These are phyloP conservation scores for Columbina picui DNA, from an alignment of 2,113 vertebrate species.

Conservation along the genomic window DNA sequence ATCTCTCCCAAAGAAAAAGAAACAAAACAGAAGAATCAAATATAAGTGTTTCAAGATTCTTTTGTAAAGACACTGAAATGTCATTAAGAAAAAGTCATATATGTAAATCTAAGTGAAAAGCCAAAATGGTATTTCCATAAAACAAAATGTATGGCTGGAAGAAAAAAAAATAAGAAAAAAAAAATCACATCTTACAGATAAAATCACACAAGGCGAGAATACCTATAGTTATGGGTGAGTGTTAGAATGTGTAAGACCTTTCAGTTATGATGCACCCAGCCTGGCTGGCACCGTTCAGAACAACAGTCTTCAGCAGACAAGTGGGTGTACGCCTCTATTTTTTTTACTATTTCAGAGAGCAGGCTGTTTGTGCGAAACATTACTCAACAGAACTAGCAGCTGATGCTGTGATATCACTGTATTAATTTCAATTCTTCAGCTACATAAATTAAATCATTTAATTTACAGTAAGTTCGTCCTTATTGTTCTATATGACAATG, in stretches of 20 bases:
- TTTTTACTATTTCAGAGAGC: conserved; percentile 8
- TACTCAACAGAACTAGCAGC: background rate
- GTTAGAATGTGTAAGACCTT: background rate
- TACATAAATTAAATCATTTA: background rate
- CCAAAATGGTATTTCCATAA: background rate
- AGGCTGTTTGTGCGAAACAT: background rate
- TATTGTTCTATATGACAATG: background rate
- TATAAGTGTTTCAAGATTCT: background rate
- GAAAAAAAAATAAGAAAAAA: background rate
- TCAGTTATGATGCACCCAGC: background rate
- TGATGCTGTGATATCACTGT: background rate
- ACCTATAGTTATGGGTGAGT: rapidly evolving
- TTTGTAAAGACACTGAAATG: background rate
- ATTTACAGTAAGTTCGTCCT: background rate
- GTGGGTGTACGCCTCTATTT: background rate
- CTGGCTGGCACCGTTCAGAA: background rate
- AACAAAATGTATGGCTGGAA: background rate
- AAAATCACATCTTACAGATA: background rate
- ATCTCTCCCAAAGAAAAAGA: background rate
- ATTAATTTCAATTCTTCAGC: background rate
- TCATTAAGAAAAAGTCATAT: background rate
- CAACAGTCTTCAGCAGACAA: background rate
- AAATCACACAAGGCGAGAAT: background rate
- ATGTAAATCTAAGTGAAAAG: background rate
- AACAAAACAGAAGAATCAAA: background rate